Base-by-base conservation (phyloP, 2,888 invertebrate species). In the Pyrrhosoma nymphula region DNA sequence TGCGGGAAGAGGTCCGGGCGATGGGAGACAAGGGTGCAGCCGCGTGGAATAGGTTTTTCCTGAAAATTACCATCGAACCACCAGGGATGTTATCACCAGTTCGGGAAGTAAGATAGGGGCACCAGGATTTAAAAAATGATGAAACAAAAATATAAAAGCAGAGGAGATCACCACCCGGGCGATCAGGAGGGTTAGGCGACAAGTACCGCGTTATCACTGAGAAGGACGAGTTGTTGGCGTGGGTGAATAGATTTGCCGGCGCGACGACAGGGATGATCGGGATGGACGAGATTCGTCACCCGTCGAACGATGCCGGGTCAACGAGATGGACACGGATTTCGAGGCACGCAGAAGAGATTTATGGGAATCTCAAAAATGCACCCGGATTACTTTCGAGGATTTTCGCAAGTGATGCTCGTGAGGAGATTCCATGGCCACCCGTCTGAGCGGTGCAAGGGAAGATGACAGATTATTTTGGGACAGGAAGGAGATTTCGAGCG, bases 401-500 rank as follows among this genome's bases (percentile, higher is more conserved):
- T 60, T 60, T 20, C 20, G 60, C 60, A 20, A 60, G 10, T 20
- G 20, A 60, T 60, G 60, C 16, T 60, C 60, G 60, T 4, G 60
- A 60, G 12, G 60, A 47, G 47, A 47, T 47, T 47, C 47, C 47
- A 47, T 4, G 47, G 47, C 47, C 47, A 8, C 35, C 82, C 26
- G 82, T 16, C 16, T 82, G 16, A 82, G 18, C 26, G 82, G n/a
- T n/a, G 35, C 82, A 16, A 1, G 35, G 82, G 35, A 82, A 35
- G n/a, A 82, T 82, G 82, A 82, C 82, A 82, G n/a, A 35, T 82
- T 82, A 82, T 82, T 14, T 82, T 26, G 82, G 35, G 82, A 82
- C 35, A 16, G 14, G 82, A 0, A 18, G 30, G 82, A 1, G 82
- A 82, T 82, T 82, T 30, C 35, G 26, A n/a, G 26, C n/a, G 12